Percentiles rank a stretch among this genome's conserved stretches.
phyloP scores from a whole-genome alignment of 2,113 vertebrate species.

The Phaethornis superciliosus region DNA sequence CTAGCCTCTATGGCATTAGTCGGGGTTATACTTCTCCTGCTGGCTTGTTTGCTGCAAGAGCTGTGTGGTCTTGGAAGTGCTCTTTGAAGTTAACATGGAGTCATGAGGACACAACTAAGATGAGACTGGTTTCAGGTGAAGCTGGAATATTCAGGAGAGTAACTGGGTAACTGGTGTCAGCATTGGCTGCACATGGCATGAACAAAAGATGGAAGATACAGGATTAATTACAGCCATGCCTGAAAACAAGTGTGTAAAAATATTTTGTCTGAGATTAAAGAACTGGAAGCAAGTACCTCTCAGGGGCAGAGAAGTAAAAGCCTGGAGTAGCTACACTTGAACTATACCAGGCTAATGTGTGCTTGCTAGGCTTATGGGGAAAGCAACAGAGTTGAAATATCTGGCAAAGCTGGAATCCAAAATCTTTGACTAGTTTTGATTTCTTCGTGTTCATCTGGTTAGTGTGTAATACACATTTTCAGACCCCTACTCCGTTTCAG shows the following conservation, averaged over 20 bases:
- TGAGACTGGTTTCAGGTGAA: neutral
- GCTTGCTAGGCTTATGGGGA: neutral
- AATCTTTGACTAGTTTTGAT: neutral
- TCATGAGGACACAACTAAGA: neutral
- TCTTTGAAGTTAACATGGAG: conserved; percentile 44
- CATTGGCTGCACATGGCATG: neutral
- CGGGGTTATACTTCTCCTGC: conserved; percentile 39
- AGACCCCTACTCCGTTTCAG: neutral
- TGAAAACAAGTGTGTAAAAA: neutral
- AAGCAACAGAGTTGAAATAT: neutral
- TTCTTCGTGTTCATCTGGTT: neutral
- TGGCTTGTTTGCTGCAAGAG: conserved; percentile 21
- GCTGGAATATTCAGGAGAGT: neutral
- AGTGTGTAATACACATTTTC: accelerated
- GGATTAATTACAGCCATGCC: neutral
- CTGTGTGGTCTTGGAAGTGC: conserved; percentile 31
- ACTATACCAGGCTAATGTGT: neutral
- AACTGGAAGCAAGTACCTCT: neutral
- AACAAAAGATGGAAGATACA: neutral
- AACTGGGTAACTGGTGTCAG: neutral
- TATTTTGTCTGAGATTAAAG: neutral
- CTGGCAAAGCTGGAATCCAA: neutral
- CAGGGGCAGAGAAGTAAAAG: neutral
- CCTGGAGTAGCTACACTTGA: neutral
- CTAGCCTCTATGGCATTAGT: neutral